phyloP scores from a whole-genome alignment of 1,140 invertebrate species.

The Rhopalosiphum maidis region DNA sequence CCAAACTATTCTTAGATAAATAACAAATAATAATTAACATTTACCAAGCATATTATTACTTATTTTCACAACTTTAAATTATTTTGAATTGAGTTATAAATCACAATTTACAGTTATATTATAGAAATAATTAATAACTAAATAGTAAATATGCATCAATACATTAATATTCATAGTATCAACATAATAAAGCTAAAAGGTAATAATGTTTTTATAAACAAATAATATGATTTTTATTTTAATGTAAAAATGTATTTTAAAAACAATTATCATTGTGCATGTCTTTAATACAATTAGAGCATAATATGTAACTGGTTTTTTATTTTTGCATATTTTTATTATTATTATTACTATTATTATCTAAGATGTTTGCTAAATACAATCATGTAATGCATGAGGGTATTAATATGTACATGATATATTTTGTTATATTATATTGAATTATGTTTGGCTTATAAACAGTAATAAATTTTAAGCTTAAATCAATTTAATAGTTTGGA shows the following conservation, averaged over 20 bases:
- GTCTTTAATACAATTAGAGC: neutral
- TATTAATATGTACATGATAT: neutral
- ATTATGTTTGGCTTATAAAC: neutral
- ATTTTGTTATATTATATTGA: neutral
- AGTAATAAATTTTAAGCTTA: neutral
- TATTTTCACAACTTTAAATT: neutral
- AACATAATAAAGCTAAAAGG: neutral
- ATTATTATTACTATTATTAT: conserved; percentile 2
- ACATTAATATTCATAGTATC: neutral
- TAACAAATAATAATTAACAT: neutral
- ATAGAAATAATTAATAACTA: conserved; percentile 3
- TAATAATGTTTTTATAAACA: neutral
- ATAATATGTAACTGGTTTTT: neutral
- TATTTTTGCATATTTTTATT: too few species aligned
- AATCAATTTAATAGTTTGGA: conserved; percentile 20
- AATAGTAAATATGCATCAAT: neutral
- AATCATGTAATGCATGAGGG: neutral
- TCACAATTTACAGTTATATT: neutral
- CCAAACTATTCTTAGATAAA: neutral
- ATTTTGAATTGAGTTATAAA: neutral
- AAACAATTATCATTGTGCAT: neutral
- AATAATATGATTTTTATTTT: neutral
- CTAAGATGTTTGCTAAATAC: neutral
- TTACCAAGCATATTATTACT: neutral
- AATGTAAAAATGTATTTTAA: neutral